Evolutionary conservation across 2,888 invertebrate genomes (phyloP), one percentile per base, ranked within the genome.

Genomic region (Mythimna albipuncta): DNA sequence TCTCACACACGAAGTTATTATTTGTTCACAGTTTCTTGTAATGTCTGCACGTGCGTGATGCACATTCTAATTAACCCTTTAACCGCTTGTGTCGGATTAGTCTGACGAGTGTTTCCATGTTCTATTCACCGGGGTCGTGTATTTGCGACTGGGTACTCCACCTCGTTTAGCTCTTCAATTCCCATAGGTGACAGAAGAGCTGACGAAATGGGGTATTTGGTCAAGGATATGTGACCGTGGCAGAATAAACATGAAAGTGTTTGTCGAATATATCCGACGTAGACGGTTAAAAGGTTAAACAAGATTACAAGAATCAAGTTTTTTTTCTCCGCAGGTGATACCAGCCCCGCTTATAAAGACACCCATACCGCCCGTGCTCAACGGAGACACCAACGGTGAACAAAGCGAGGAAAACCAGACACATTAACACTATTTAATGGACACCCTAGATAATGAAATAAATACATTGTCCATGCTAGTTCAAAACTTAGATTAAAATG

Each of bases 311-410:
- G 10, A 64, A 54, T 35, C 35, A 69, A 78, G 47, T 68, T 0
- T 84, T 67, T 83, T 81, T 73, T 77, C 65, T 85, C 63, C 75
- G 44, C 93, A 96, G 96, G 94, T 96, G 91, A 96, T 96, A 90
- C 96, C 96, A 79, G 96, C 96, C 64, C 96, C 96, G 79, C 94
- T 90, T 62, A 95, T 96, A 80, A 93, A 93, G 85, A 87, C 92
- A 35, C 92, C 91, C 3, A 85, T 86, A n/a, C 91, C 92, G 59
- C 92, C 92, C 4, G 85, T 94, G 19, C 74, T 94, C 75, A 96
- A 96, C 87, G 96, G 96, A 19, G 94, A 94, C 32, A 86, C 92
- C 44, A 95, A 94, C 82, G 93, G 94, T 10, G 93, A 94, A 52
- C 85, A 91, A 62, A 87, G 81, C 67, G 90, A 93, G 59, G 89